Evolutionary conservation across 2,113 vertebrate genomes (phyloP).

Genomic region (Nerophis ophidion): DNA sequence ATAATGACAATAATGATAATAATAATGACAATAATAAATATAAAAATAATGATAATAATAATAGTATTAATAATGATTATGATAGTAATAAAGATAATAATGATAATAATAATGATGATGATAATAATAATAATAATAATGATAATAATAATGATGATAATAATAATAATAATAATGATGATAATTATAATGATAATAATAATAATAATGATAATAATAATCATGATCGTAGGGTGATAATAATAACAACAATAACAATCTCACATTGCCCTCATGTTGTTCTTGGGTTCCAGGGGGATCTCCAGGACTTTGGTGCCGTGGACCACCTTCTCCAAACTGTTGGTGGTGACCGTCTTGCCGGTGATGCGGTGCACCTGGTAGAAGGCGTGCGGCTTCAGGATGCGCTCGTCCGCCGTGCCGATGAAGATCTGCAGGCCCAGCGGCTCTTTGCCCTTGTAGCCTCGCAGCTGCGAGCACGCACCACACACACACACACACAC

Average conservation of each 20-base stretch:
- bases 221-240: too few species aligned
- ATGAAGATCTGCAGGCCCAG: constrained; percentile 97
- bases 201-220: too few species aligned
- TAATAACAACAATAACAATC: constrained; percentile 25
- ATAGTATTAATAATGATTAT: too few species aligned
- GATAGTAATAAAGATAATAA: too few species aligned
- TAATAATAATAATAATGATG: too few species aligned
- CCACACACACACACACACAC: not conserved
- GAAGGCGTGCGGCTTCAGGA: constrained; percentile 96
- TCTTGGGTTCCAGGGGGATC: constrained; percentile 94
- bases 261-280: constrained; percentile 98
- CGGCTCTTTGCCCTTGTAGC: constrained; percentile 92
- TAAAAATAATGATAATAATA: too few species aligned
- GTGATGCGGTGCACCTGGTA: constrained; percentile 99
- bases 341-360: constrained; percentile 94
- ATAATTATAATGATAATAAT: too few species aligned
- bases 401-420: constrained; percentile 91
- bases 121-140: too few species aligned
- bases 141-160: too few species aligned
- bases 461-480: constrained; percentile 76
- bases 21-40: too few species aligned
- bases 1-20: too few species aligned
- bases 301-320: constrained; percentile 93
- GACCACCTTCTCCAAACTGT: constrained; percentile 92
- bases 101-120: too few species aligned